phyloP scores from a whole-genome alignment of 2,113 vertebrate genomes.

The Trematomus loennbergii region DNA sequence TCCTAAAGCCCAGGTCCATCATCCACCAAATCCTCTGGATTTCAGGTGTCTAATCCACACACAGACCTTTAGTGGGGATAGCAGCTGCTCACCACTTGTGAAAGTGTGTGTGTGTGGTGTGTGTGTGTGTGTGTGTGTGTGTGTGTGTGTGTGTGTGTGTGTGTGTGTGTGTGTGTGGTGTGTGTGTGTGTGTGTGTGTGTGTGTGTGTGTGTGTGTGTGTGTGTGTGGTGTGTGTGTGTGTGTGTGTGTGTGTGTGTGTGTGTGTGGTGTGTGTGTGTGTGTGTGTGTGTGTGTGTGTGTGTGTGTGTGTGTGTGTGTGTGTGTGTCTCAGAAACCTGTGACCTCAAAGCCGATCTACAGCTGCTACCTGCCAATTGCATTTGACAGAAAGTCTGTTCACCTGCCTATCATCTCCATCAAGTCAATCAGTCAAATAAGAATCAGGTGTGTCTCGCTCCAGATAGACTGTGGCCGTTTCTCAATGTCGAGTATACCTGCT shows the following conservation, averaged over 20 bases:
- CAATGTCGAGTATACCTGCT: too few relatives aligned
- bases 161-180: not conserved
- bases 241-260: not conserved
- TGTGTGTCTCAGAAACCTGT: constrained; percentile 28
- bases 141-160: not conserved
- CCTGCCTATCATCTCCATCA: constrained; percentile 26
- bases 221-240: too few relatives aligned
- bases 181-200: not conserved
- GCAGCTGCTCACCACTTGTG: not conserved
- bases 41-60: not conserved
- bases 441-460: not conserved
- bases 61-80: not conserved
- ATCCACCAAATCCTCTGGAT: constrained; percentile 12
- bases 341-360: constrained; percentile 55
- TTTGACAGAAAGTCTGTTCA: constrained; percentile 44
- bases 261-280: not conserved
- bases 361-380: constrained; percentile 73
- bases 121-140: not conserved
- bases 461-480: too few relatives aligned
- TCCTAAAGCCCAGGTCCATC: constrained; percentile 16
- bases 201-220: not conserved
- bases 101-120: not conserved
- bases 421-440: not conserved
- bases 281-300: not conserved
- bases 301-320: not conserved